phyloP scores from a whole-genome alignment of 1,140 invertebrate genomes.

The Lepidurus apus region DNA sequence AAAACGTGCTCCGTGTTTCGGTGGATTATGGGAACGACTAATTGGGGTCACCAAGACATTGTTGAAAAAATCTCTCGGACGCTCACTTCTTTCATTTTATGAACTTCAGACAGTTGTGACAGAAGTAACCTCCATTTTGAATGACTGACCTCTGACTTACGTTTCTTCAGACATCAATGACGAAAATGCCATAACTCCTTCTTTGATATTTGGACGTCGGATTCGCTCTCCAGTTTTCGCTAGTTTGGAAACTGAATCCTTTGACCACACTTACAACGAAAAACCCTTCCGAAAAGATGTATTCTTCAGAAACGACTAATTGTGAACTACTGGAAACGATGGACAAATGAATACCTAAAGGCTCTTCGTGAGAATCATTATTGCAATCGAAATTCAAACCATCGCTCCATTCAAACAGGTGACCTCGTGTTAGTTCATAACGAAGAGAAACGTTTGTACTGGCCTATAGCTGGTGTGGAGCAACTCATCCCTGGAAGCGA shows the following conservation, averaged over 20 bases:
- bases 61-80: slow-evolving; percentile 32
- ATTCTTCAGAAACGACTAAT: background rate
- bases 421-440: background rate
- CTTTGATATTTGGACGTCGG: background rate
- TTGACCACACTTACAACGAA: background rate
- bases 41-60: slow-evolving; percentile 37
- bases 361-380: slow-evolving; percentile 16
- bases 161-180: background rate
- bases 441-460: background rate
- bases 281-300: too few relatives aligned
- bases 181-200: background rate
- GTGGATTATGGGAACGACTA: slow-evolving; percentile 43
- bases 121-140: slow-evolving; percentile 23
- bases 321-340: slow-evolving; percentile 28
- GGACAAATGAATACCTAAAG: slow-evolving; percentile 34
- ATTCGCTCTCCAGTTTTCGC: background rate
- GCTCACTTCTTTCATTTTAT: background rate
- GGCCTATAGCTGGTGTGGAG: background rate
- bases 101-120: background rate
- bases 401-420: background rate
- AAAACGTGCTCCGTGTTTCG: slow-evolving; percentile 39
- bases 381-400: background rate
- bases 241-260: background rate
- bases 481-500: background rate
- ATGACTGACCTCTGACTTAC: slow-evolving; percentile 27